These are phyloP conservation scores for Acronicta leporina DNA, from an alignment of 2,888 invertebrate species.

Conservation along the genomic window DNA sequence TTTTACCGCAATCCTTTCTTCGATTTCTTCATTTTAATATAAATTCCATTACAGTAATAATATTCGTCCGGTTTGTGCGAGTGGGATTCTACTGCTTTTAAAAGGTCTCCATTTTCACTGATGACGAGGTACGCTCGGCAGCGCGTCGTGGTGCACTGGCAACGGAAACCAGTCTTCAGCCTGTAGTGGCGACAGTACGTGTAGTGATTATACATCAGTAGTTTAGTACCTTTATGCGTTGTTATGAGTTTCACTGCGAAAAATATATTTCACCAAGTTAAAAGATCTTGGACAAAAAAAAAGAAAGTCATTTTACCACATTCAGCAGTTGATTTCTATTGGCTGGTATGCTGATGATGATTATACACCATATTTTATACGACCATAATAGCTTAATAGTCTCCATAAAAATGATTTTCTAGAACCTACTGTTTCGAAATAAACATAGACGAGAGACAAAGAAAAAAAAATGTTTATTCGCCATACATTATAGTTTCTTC, in stretches of 20 bases:
- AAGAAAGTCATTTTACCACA: no score
- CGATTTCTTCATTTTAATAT: background rate
- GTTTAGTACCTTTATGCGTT: background rate
- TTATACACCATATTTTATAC: no score
- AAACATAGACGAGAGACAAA: no score
- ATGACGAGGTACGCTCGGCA: conserved; percentile 27
- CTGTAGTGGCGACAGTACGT: conserved; percentile 15
- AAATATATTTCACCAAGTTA: background rate
- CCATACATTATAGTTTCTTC: no score
- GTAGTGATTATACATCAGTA: conserved; percentile 7
- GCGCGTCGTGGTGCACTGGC: conserved; percentile 6
- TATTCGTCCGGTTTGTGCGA: conserved; percentile 26
- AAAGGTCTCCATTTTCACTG: conserved; percentile 10
- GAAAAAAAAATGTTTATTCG: no score
- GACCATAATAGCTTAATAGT: no score
- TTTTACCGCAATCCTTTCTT: no score
- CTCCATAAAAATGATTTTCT: no score
- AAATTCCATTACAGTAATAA: background rate
- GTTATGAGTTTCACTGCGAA: conserved; percentile 9
- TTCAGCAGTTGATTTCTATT: no score
- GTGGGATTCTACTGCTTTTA: conserved; percentile 29
- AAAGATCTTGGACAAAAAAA: background rate
- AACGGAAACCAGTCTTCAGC: conserved; percentile 14
- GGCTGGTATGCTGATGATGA: no score
- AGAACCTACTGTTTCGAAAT: no score